Conservation (phyloP, 2,797 vertebrate species). For the Onychomys arenicola region DNA sequence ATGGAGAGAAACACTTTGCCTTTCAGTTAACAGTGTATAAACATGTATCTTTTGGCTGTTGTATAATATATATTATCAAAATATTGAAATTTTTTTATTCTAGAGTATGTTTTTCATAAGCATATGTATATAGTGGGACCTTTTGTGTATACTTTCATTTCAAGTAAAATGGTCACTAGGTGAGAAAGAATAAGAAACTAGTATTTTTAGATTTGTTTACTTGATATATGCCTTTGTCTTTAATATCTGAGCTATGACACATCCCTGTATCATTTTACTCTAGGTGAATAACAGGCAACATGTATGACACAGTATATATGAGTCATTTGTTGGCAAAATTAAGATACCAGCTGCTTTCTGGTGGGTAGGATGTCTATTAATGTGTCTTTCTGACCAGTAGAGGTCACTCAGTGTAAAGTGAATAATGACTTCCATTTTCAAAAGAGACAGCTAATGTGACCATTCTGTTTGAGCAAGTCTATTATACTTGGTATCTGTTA, state of each 20-base stretch:
- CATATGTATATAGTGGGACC: background rate
- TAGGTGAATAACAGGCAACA: background rate
- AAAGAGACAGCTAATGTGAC: constrained; percentile 35
- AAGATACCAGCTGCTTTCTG: constrained; percentile 61
- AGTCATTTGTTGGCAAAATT: constrained; percentile 71
- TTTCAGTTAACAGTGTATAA: constrained; percentile 57
- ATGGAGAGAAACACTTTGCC: background rate
- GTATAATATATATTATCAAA: constrained; percentile 25
- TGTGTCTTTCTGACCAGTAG: constrained; percentile 84
- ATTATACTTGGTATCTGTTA: constrained; percentile 40
- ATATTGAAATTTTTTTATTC: background rate
- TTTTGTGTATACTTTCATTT: constrained; percentile 31
- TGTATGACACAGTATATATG: background rate
- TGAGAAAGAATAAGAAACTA: constrained; percentile 28
- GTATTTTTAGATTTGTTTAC: background rate
- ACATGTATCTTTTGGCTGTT: constrained; percentile 15
- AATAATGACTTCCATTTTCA: constrained; percentile 78
- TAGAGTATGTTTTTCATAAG: background rate
- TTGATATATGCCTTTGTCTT: constrained; percentile 51
- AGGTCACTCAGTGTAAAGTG: constrained; percentile 87
- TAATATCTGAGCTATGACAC: background rate
- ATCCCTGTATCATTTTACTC: background rate
- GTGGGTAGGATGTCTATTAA: constrained; percentile 26
- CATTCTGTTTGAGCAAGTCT: background rate
- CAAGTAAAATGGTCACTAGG: background rate